Evolutionary conservation across 2,888 invertebrate species (phyloP), one percentile per base, ranked within the genome.

Genomic region (Eristalis arbustorum): DNA sequence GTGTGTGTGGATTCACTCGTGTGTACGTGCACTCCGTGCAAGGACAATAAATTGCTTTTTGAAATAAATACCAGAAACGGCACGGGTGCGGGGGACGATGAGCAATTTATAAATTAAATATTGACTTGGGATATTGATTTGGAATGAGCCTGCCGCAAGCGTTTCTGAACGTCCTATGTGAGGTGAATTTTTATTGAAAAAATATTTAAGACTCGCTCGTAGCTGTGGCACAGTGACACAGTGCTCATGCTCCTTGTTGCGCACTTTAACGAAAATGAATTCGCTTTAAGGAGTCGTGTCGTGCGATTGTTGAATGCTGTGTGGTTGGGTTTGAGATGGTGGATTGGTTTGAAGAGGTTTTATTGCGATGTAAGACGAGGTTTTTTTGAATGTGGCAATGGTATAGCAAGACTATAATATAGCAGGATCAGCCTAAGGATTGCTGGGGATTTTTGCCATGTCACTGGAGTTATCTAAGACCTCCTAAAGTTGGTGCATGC

Each of bases 111-210:
- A 61, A 79, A 79, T 71, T 66, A 74, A 75, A 84, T 79, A 74
- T 84, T 84, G 69, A 84, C 84, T 75, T 23, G 56, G 56, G 56
- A 79, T 84, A 84, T 79, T 84, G 79, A 84, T 84, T 79, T 79
- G 68, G 34, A 49, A 61, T 59, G 68, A 61, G 42, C 31, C 61
- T 49, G 34, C 31, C 42, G 61, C 6, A 49, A 31, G 61, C 49
- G 18, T 6, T 22, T 11, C 34, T 8, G 8, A 34, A 14, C 2
- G 25, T 13, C n/a, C 1, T 6, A 18, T 57, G 28, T 18, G 31
- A 10, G 5, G 18, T n/a, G 49, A 49, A 49, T 49, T 49, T 49
- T 49, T 18, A 49, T 49, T 49, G 37, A 37, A 37, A 37, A 37
- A 13, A 13, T 13, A 1, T 37, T 37, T 37, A 37, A 37, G 37